phyloP scores from a whole-genome alignment of 2,113 vertebrate species.

The Cyrtonyx montezumae region DNA sequence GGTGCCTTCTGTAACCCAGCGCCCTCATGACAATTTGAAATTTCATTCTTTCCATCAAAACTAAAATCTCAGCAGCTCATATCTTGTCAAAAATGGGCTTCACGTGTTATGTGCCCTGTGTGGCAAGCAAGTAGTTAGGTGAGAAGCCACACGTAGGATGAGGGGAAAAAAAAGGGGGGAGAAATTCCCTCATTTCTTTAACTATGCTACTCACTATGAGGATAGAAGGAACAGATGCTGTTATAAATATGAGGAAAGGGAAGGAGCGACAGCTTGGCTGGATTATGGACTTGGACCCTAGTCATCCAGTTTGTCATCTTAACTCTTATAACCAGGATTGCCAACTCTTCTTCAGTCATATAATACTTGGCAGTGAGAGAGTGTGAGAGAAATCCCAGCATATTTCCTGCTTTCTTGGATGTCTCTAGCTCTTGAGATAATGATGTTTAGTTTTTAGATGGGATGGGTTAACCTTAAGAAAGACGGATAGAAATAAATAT shows the following conservation, averaged over 20 bases:
- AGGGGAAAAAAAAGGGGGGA: not conserved
- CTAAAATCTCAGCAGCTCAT: not conserved
- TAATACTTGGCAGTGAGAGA: not conserved
- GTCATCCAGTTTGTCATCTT: not conserved
- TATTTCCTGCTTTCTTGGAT: not conserved
- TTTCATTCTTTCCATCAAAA: not conserved
- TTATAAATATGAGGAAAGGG: not conserved
- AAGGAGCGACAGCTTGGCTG: not conserved
- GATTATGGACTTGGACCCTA: not conserved
- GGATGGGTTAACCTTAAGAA: not conserved
- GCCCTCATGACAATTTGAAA: not conserved
- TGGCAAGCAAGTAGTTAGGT: not conserved
- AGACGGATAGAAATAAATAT: not conserved
- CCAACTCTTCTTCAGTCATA: not conserved
- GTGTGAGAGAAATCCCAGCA: not conserved
- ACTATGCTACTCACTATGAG: not conserved
- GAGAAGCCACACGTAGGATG: not conserved
- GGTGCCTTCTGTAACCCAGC: not conserved
- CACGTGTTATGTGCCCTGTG: fast-evolving
- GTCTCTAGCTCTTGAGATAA: not conserved
- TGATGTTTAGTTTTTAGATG: not conserved
- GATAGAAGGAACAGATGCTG: not conserved
- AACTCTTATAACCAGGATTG: not conserved
- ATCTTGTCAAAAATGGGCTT: not conserved
- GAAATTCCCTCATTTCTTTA: not conserved